phyloP scores from a whole-genome alignment of 2,888 invertebrate species.

The Leptinotarsa tumamoca region DNA sequence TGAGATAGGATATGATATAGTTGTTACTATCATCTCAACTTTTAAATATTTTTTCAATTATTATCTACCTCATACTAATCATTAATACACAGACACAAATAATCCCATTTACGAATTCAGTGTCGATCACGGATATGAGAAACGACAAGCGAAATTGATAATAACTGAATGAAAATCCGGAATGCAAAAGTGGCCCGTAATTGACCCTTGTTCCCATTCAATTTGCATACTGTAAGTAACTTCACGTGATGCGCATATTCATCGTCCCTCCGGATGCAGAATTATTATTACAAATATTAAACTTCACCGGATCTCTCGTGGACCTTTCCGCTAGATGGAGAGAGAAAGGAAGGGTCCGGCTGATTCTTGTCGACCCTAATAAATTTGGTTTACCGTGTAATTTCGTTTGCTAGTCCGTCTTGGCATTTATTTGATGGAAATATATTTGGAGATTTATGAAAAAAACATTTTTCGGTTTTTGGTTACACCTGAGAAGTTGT shows the following conservation, averaged over 20 bases:
- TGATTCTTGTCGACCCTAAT: slow-evolving; percentile 45
- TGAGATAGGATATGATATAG: too few relatives aligned
- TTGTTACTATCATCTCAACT: too few relatives aligned
- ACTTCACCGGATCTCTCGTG: slow-evolving; percentile 42
- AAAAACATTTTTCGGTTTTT: slow-evolving; percentile 24
- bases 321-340: slow-evolving; percentile 30
- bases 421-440: slow-evolving; percentile 46
- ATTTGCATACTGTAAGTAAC: slow-evolving; percentile 45
- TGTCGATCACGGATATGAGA: slow-evolving; percentile 1
- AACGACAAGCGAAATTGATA: slow-evolving; percentile 9
- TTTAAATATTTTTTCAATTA: too few relatives aligned
- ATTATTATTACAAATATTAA: slow-evolving; percentile 52
- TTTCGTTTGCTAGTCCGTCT: slow-evolving; percentile 47
- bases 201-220: slow-evolving; percentile 41
- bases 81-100: too few relatives aligned
- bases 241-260: slow-evolving; percentile 46
- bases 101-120: background rate
- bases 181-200: slow-evolving; percentile 21
- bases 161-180: slow-evolving; percentile 10
- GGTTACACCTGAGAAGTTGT: background rate
- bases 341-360: slow-evolving; percentile 33
- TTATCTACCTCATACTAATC: too few relatives aligned
- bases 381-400: slow-evolving; percentile 51
- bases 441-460: slow-evolving; percentile 45
- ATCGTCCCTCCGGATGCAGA: slow-evolving; percentile 48